These are phyloP conservation scores for Dioctria rufipes DNA, from an alignment of 2,888 invertebrate species.

Conservation along the genomic window DNA sequence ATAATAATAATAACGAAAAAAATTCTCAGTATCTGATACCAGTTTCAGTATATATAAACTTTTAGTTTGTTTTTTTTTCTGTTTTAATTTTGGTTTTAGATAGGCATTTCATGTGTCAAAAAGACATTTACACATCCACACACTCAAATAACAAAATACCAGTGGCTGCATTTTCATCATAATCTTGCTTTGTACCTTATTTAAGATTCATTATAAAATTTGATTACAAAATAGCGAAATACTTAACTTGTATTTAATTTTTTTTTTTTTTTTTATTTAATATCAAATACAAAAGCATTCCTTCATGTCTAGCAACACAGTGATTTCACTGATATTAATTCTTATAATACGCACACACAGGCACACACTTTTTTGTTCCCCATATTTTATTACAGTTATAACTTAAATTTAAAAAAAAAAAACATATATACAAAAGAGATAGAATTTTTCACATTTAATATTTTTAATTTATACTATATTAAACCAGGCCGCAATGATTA, in stretches of 20 bases:
- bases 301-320: neutral
- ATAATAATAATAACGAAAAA: neutral
- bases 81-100: too few species aligned
- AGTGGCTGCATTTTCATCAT: conserved; percentile 14
- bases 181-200: conserved; percentile 11
- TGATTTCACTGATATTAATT: too few species aligned
- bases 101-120: too few species aligned
- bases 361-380: too few species aligned
- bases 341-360: too few species aligned
- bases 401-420: too few species aligned
- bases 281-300: conserved; percentile 9
- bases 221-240: neutral
- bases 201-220: neutral
- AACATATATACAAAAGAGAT: too few species aligned
- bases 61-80: neutral
- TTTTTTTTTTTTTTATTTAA: too few species aligned
- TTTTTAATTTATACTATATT: too few species aligned
- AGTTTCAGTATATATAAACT: conserved; percentile 36
- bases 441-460: too few species aligned
- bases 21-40: conserved; percentile 42
- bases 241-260: neutral
- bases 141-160: neutral
- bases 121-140: too few species aligned
- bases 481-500: conserved; percentile 20
- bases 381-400: too few species aligned